Evolutionary conservation across 2,888 invertebrate species (phyloP).

Genomic region (Hoplodrina ambigua): DNA sequence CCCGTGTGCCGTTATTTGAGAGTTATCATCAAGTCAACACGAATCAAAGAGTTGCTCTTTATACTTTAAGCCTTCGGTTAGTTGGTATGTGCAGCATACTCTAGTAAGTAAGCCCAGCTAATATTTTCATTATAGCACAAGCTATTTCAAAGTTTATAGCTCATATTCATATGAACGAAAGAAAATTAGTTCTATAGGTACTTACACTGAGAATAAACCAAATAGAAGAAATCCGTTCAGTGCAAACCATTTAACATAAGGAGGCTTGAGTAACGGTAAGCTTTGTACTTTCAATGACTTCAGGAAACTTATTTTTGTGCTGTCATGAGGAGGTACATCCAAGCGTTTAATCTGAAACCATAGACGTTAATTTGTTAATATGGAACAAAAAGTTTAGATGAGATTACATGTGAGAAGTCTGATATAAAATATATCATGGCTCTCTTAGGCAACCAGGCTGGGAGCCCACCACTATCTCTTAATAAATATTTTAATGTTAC

Average conservation of each 20-base stretch:
- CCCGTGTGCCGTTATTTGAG: not conserved
- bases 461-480: no score
- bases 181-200: slow-evolving; percentile 43
- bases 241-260: slow-evolving; percentile 88
- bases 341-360: slow-evolving; percentile 79
- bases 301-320: slow-evolving; percentile 72
- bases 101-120: not conserved
- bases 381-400: no score
- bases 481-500: no score
- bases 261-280: slow-evolving; percentile 87
- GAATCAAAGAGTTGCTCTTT: not conserved
- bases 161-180: not conserved
- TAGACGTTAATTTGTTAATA: no score
- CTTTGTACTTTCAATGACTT: slow-evolving; percentile 88
- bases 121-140: not conserved
- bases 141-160: no score
- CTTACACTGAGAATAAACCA: slow-evolving; percentile 92
- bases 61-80: no score
- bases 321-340: slow-evolving; percentile 65
- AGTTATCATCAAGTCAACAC: not conserved
- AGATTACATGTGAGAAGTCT: no score
- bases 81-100: not conserved
- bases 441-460: no score
- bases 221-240: slow-evolving; percentile 91
- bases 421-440: no score